A percentile compares a stretch with the other conserved stretches of the same genome.
Conservation (phyloP, 2,113 vertebrate species). For the Bujurquina vittata region DNA sequence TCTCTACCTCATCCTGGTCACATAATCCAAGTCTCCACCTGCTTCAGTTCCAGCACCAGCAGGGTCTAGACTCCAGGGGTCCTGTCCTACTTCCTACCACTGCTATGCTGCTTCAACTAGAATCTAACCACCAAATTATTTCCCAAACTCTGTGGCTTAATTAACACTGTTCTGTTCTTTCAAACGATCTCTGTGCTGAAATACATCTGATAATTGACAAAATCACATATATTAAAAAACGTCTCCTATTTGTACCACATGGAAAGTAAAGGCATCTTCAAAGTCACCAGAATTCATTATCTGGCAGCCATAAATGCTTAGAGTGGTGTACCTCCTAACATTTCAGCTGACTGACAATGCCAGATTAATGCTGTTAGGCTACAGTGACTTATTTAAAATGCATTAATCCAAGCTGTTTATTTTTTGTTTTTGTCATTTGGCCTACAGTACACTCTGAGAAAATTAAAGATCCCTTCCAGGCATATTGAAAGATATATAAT, state of each 20-base stretch:
- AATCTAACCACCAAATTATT: background rate
- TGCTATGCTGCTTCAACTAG: background rate
- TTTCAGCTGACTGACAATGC: background rate
- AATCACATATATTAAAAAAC: background rate
- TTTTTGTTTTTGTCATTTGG: background rate
- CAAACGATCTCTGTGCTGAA: background rate
- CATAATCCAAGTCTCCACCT: background rate
- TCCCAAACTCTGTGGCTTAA: background rate
- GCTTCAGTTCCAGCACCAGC: background rate
- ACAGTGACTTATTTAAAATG: conserved; percentile 1
- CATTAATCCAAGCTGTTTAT: background rate
- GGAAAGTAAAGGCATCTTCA: background rate
- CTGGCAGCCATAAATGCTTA: background rate
- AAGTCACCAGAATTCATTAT: background rate
- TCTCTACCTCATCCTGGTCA: background rate
- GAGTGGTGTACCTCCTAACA: background rate
- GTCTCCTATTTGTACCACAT: background rate
- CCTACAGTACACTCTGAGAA: background rate
- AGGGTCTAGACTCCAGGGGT: background rate
- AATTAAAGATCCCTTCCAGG: background rate
- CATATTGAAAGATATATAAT: background rate
- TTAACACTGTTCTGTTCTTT: background rate
- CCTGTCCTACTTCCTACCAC: conserved; percentile 2
- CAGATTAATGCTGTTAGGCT: background rate
- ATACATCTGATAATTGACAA: background rate